Percentiles rank a stretch among this genome's conserved stretches.
These are phyloP conservation scores for Petrolisthes cinctipes DNA, from an alignment of 2,888 invertebrate species.

Conservation along the genomic window DNA sequence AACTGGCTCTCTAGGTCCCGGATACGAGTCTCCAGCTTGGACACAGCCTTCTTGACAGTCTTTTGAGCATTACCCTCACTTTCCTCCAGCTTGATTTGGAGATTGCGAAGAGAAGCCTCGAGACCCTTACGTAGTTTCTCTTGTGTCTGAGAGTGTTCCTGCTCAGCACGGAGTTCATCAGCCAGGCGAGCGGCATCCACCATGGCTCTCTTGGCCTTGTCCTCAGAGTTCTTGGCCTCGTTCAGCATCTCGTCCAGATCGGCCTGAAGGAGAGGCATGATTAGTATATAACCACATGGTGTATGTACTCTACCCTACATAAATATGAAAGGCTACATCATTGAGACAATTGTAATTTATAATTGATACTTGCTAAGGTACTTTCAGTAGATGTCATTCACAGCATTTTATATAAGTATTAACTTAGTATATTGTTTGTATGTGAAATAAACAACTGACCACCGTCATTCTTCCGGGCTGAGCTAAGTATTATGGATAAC, in stretches of 20 bases:
- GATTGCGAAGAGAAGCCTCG: constrained; percentile 84
- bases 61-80: constrained; percentile 37
- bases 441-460: too few species aligned
- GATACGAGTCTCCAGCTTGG: constrained; percentile 43
- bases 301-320: too few species aligned
- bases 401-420: too few species aligned
- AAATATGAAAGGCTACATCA: too few species aligned
- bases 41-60: constrained; percentile 38
- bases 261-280: constrained; percentile 15
- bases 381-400: too few species aligned
- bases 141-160: constrained; percentile 97
- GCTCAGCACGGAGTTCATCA: constrained; percentile 98
- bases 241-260: constrained; percentile 98
- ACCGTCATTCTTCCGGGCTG: too few species aligned
- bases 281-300: too few species aligned
- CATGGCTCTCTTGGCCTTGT: constrained; percentile 99
- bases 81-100: constrained; percentile 75
- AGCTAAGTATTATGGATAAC: too few species aligned
- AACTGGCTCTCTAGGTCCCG: constrained; percentile 66
- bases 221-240: constrained; percentile 97
- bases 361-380: too few species aligned
- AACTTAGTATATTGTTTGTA: too few species aligned
- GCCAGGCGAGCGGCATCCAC: constrained; percentile 92
- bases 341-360: too few species aligned
- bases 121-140: constrained; percentile 98